Evolutionary conservation across 2,113 vertebrate species (phyloP).

Genomic region (Empidonax traillii): DNA sequence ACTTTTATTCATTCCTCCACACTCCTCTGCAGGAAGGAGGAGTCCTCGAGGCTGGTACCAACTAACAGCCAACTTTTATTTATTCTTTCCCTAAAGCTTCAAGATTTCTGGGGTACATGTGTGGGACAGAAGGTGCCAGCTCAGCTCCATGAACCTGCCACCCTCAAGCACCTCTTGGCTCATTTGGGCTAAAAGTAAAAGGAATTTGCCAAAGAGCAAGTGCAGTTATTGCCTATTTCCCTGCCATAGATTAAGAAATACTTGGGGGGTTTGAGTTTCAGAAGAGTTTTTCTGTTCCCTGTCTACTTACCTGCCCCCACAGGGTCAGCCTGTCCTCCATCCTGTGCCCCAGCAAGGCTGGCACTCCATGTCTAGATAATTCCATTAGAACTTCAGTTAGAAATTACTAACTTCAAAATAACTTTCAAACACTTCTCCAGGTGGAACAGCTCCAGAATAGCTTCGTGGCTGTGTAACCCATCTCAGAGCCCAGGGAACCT

Average conservation of each 20-base stretch:
- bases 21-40: neutral
- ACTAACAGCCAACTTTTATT: neutral
- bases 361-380: neutral
- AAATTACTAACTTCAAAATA: neutral
- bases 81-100: neutral
- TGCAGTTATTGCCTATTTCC: rapidly evolving
- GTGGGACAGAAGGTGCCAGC: neutral
- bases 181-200: neutral
- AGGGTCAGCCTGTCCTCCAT: rapidly evolving
- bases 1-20: neutral
- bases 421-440: neutral
- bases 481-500: rapidly evolving
- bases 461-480: rapidly evolving
- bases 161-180: neutral
- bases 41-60: neutral
- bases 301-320: neutral
- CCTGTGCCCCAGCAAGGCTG: neutral
- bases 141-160: neutral
- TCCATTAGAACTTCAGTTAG: neutral
- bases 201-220: neutral
- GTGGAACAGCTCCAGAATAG: neutral
- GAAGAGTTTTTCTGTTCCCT: neutral
- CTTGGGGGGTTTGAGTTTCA: neutral
- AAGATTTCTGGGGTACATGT: neutral
- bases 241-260: rapidly evolving